phyloP scores from a whole-genome alignment of 1,140 invertebrate genomes.

The Oncopeltus fasciatus region DNA sequence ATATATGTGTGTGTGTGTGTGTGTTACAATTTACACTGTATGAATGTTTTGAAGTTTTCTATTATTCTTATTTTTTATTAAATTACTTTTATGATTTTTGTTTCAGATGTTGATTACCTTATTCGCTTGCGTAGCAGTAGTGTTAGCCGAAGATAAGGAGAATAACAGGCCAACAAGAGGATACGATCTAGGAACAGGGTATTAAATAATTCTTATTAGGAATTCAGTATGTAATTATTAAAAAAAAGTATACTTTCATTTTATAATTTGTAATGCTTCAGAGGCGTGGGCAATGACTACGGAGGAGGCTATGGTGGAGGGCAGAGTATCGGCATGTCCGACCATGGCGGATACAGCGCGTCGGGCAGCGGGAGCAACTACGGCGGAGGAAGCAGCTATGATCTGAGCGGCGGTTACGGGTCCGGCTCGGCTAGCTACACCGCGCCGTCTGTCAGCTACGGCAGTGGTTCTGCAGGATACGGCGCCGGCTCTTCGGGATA shows the following conservation, averaged over 20 bases:
- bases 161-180: not conserved
- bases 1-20: too few species aligned
- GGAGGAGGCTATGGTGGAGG: not conserved
- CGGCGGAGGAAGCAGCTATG: not conserved
- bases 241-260: not conserved
- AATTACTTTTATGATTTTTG: too few species aligned
- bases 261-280: not conserved
- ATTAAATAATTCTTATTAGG: not conserved
- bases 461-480: not conserved
- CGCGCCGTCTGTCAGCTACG: not conserved
- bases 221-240: not conserved
- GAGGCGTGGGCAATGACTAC: conserved; percentile 1
- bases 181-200: not conserved
- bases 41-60: too few species aligned
- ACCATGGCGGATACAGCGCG: not conserved
- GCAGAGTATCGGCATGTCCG: not conserved
- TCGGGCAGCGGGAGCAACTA: not conserved
- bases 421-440: not conserved
- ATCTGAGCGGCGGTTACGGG: not conserved
- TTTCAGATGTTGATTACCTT: not conserved
- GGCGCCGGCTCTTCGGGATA: not conserved
- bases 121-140: not conserved
- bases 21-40: too few species aligned
- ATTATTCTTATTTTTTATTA: too few species aligned
- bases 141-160: not conserved